These are phyloP conservation scores for Galerucella calmariensis DNA, from an alignment of 2,888 invertebrate genomes.

Conservation along the genomic window DNA sequence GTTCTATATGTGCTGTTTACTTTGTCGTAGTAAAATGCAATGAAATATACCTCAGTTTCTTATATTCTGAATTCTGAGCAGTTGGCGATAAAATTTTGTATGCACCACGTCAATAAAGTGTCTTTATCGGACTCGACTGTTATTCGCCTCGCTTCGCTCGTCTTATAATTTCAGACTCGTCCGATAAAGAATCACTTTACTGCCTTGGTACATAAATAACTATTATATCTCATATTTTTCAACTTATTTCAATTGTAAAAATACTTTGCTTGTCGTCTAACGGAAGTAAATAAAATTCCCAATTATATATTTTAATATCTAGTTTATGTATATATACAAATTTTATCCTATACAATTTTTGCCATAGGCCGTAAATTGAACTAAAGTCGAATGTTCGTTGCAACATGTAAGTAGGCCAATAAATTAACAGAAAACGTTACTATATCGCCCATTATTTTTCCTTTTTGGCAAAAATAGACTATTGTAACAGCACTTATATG, in stretches of 20 bases:
- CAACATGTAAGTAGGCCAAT: slow-evolving; percentile 1
- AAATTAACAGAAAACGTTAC: not conserved
- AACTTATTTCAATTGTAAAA: not conserved
- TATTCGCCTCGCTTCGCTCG: too few relatives aligned
- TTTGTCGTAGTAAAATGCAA: too few relatives aligned
- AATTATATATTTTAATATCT: not conserved
- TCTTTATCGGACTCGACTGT: too few relatives aligned
- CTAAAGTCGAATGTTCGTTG: slow-evolving; percentile 10
- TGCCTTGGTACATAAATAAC: too few relatives aligned
- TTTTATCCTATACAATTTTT: slow-evolving; percentile 9
- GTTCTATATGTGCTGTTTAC: too few relatives aligned
- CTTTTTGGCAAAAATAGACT: not conserved
- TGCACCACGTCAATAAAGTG: too few relatives aligned
- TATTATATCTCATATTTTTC: too few relatives aligned
- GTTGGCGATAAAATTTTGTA: too few relatives aligned
- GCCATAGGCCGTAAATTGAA: slow-evolving; percentile 5
- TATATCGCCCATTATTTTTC: not conserved
- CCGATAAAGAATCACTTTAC: too few relatives aligned
- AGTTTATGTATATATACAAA: slow-evolving; percentile 26
- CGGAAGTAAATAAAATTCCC: not conserved
- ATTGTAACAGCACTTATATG: not conserved
- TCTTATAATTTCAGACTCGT: too few relatives aligned
- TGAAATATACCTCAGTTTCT: too few relatives aligned
- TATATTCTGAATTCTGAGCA: too few relatives aligned
- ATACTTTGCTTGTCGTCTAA: not conserved